Percentiles rank a stretch among this genome's conserved stretches.
phyloP scores from a whole-genome alignment of 1,140 invertebrate genomes.

The Drosophila ficusphila region DNA sequence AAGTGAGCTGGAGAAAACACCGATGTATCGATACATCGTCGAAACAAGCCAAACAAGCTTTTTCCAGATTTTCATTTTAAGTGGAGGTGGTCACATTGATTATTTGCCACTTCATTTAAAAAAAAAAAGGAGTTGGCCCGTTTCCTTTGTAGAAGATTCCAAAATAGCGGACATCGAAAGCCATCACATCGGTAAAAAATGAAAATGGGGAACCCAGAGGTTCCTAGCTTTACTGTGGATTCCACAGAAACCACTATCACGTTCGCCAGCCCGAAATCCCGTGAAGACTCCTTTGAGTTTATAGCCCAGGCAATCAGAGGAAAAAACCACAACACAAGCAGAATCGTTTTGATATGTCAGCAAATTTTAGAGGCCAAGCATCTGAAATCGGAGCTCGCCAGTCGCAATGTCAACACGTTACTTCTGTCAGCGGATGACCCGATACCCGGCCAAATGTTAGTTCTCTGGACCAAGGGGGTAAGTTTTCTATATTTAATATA shows the following conservation, averaged over 20 bases:
- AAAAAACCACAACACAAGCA: background rate
- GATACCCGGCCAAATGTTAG: background rate
- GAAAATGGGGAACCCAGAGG: background rate
- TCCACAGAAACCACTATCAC: background rate
- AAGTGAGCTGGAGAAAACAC: too few species aligned
- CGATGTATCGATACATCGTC: too few species aligned
- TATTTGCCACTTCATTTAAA: too few species aligned
- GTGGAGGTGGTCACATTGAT: too few species aligned
- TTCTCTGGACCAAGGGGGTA: background rate
- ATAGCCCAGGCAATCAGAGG: background rate
- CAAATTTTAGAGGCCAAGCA: background rate
- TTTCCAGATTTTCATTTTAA: too few species aligned
- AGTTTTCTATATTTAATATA: background rate
- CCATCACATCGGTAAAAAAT: too few species aligned
- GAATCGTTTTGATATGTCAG: constrained; percentile 2
- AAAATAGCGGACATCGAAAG: too few species aligned
- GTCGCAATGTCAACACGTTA: background rate
- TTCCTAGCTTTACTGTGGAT: background rate
- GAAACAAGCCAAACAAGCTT: too few species aligned
- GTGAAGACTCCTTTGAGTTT: background rate
- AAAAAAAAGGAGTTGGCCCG: too few species aligned
- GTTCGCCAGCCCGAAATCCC: background rate
- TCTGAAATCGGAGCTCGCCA: background rate
- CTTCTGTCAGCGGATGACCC: background rate
- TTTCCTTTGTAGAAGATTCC: too few species aligned